phyloP scores from a whole-genome alignment of 1,140 invertebrate genomes.

The Branchinecta lindahli region DNA sequence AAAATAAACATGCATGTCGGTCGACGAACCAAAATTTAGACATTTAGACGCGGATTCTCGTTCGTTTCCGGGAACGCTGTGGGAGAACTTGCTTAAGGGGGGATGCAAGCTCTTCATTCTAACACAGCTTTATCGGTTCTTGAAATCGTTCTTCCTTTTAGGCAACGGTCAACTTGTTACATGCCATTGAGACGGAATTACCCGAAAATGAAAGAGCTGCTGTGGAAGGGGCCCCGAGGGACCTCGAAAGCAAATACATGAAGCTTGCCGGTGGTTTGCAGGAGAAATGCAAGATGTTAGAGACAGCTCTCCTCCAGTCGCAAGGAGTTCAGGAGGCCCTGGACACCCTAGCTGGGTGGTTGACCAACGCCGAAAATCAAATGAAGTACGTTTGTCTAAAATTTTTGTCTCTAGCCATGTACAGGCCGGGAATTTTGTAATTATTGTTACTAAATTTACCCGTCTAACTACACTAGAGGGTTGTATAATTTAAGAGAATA shows the following conservation, averaged over 20 bases:
- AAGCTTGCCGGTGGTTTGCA: slow-evolving; percentile 51
- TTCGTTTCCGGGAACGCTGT: no score
- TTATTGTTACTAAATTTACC: no score
- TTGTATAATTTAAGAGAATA: slow-evolving; percentile 22
- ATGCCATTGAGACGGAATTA: slow-evolving; percentile 59
- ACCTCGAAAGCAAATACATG: slow-evolving; percentile 57
- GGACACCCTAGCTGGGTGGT: slow-evolving; percentile 65
- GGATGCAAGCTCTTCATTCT: no score
- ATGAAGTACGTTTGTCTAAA: slow-evolving; percentile 46
- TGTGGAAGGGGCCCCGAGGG: slow-evolving; percentile 58
- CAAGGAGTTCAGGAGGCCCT: slow-evolving; percentile 87
- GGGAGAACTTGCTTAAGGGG: no score
- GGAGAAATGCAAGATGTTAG: slow-evolving; percentile 64
- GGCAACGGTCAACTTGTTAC: slow-evolving; percentile 50
- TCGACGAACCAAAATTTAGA: no score
- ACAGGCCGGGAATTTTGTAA: slow-evolving; percentile 22
- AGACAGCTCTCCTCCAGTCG: slow-evolving; percentile 74
- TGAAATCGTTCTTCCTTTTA: slow-evolving; percentile 30
- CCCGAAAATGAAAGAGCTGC: slow-evolving; percentile 56
- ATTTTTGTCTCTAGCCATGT: neutral
- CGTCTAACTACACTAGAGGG: no score
- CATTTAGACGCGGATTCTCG: no score
- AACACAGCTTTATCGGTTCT: no score
- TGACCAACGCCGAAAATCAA: slow-evolving; percentile 63
- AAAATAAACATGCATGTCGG: no score